Evolutionary conservation across 1,140 invertebrate genomes (phyloP), one percentile per base, ranked within the genome.

Genomic region (Drosophila tropicalis): DNA sequence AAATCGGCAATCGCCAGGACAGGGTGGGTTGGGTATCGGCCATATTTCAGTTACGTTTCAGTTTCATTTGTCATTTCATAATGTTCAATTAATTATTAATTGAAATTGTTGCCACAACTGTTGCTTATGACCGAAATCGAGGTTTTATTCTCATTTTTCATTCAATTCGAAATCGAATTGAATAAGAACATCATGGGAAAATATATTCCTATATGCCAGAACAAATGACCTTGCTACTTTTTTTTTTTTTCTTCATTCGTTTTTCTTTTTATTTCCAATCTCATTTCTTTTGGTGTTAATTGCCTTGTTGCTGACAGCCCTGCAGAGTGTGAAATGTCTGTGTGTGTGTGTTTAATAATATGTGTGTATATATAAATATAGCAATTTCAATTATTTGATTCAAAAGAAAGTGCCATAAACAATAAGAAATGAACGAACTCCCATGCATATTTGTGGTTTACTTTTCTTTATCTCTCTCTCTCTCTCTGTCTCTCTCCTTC

Each of bases 261-360:
- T 39, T 44, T 56, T 36, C 40, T 12, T 17, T 25, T 29, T 12
- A 19, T 19, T 13, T 39, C 40, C 62, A 9, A 22, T 51, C 15
- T 51, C 17, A 22, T 22, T 51, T 51, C 44, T 51, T 22, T 51
- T 51, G 44, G 61, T 54, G 61, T 62, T 70, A 81, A 81, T 81
- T 81, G 63, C 75, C 17, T 65, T 39, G 66, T 62, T 62, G 34
- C 51, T 29, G 41, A 39, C 44, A 56, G 69, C 63, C 71, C 62
- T 54, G 44, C 34, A 44, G 17, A 65, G 51, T 55, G 44, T 13
- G 47, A 6, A 55, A 32, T 61, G 39, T 32, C 2, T 34, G 17
- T 41, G 10, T 39, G 22, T 25, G 44, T 68, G 40, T 32, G 15
- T 29, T 41, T 41, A 2, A 15, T 41, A 15, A n/a, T 44, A 15